A percentile compares a stretch with the other conserved stretches of the same genome.
These are phyloP conservation scores for Orius insidiosus DNA, from an alignment of 1,140 invertebrate species.

Conservation along the genomic window DNA sequence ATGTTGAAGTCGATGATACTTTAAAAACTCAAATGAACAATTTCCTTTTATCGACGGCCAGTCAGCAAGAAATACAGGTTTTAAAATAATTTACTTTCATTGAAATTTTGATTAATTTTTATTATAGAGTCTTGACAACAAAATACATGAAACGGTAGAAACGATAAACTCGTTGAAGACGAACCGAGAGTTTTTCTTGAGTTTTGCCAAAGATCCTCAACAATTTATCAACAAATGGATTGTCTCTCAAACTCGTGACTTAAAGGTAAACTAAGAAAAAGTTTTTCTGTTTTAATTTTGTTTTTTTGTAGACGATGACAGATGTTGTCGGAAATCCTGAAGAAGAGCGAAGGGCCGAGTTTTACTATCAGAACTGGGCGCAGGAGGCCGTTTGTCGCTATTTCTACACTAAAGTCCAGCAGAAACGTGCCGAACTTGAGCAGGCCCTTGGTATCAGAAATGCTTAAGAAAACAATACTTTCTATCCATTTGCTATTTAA, in stretches of 20 bases:
- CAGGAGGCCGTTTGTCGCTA: slow-evolving; percentile 95
- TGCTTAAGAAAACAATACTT: slow-evolving; percentile 26
- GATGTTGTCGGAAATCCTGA: slow-evolving; percentile 91
- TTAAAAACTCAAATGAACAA: slow-evolving; percentile 96
- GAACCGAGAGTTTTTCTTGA: slow-evolving; percentile 93
- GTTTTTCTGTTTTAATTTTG: too few relatives aligned
- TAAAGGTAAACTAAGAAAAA: slow-evolving; percentile 83
- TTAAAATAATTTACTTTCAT: too few relatives aligned
- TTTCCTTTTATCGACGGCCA: slow-evolving; percentile 90
- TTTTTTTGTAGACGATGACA: slow-evolving; percentile 91
- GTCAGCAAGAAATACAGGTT: slow-evolving; percentile 86
- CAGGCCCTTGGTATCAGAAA: slow-evolving; percentile 63
- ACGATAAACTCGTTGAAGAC: slow-evolving; percentile 97
- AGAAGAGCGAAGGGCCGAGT: slow-evolving; percentile 83
- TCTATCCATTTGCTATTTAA: not conserved
- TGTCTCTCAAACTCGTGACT: slow-evolving; percentile 86
- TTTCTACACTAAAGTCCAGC: slow-evolving; percentile 96
- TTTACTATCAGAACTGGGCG: slow-evolving; percentile 92
- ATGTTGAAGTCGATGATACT: slow-evolving; percentile 97
- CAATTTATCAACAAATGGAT: slow-evolving; percentile 99
- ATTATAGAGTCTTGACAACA: slow-evolving; percentile 57
- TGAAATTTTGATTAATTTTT: not conserved
- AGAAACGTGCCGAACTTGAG: slow-evolving; percentile 81
- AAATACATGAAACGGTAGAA: slow-evolving; percentile 98
- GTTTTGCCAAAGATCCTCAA: slow-evolving; percentile 96